Conservation (phyloP, 1,140 invertebrate species). For the Mamestra configurata region DNA sequence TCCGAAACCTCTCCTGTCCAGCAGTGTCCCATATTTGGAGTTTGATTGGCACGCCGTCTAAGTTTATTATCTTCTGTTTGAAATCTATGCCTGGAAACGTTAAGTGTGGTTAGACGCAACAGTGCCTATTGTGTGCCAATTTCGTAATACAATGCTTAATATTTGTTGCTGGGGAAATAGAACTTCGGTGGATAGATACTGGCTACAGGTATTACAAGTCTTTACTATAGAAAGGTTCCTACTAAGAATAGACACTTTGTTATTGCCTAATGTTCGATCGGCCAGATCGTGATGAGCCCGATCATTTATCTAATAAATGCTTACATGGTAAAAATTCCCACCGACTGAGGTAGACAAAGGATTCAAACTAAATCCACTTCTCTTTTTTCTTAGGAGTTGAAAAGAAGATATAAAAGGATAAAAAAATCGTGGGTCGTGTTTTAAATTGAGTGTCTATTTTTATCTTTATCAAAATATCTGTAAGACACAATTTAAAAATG, state of each 20-base stretch:
- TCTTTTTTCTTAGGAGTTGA: too few relatives aligned
- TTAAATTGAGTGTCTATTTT: too few relatives aligned
- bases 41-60: slow-evolving; percentile 95
- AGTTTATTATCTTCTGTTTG: slow-evolving; percentile 96
- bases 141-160: neutral
- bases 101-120: slow-evolving; percentile 14
- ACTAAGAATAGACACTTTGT: neutral
- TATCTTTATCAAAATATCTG: too few relatives aligned
- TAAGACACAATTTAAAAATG: too few relatives aligned
- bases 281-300: too few relatives aligned
- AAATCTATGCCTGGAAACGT: slow-evolving; percentile 94
- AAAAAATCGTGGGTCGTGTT: too few relatives aligned
- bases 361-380: too few relatives aligned
- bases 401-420: too few relatives aligned
- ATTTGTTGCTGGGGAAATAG: neutral
- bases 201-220: neutral
- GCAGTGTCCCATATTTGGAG: slow-evolving; percentile 96
- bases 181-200: too few relatives aligned
- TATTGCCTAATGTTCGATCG: neutral
- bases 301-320: too few relatives aligned
- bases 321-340: too few relatives aligned
- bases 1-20: slow-evolving; percentile 93
- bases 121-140: neutral
- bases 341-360: too few relatives aligned
- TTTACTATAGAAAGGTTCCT: neutral